Evolutionary conservation across 2,113 vertebrate genomes (phyloP).

Genomic region (Bufo bufo): DNA sequence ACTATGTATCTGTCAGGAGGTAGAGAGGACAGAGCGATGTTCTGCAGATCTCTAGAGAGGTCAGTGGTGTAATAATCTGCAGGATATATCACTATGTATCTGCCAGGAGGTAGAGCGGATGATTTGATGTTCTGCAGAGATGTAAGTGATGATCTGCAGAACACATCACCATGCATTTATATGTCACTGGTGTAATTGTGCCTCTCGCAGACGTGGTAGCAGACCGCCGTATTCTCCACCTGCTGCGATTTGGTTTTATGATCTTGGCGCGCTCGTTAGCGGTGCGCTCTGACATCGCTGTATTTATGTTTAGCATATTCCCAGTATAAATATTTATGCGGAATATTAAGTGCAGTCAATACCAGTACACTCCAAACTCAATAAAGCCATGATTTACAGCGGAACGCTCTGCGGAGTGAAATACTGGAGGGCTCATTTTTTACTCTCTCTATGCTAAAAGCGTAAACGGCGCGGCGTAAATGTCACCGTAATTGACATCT

Average conservation of each 20-base stretch:
- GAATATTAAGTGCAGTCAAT: slow-evolving; percentile 53
- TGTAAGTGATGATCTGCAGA: slow-evolving; percentile 16
- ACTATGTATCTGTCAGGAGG: background rate
- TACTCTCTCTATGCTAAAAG: slow-evolving; percentile 36
- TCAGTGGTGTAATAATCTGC: background rate
- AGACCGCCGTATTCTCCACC: background rate
- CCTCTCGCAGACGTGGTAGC: background rate
- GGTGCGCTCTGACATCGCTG: slow-evolving; percentile 18
- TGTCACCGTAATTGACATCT: slow-evolving; percentile 54
- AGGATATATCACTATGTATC: background rate
- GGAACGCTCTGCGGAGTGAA: slow-evolving; percentile 51
- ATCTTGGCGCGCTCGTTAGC: slow-evolving; percentile 31
- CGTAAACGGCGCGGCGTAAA: slow-evolving; percentile 44
- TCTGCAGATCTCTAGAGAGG: background rate
- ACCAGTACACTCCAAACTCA: slow-evolving; percentile 35
- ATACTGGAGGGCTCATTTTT: slow-evolving; percentile 36
- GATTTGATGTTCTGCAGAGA: background rate
- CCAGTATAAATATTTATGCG: slow-evolving; percentile 54
- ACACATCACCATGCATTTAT: background rate
- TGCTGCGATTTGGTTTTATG: background rate
- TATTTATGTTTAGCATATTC: slow-evolving; percentile 41
- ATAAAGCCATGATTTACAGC: slow-evolving; percentile 54
- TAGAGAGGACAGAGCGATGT: background rate
- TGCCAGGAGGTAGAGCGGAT: background rate
- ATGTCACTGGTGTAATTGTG: background rate